Percentiles rank a stretch among this genome's conserved stretches.
Conservation (phyloP, 2,113 vertebrate genomes). For the Poeciliopsis occidentalis region DNA sequence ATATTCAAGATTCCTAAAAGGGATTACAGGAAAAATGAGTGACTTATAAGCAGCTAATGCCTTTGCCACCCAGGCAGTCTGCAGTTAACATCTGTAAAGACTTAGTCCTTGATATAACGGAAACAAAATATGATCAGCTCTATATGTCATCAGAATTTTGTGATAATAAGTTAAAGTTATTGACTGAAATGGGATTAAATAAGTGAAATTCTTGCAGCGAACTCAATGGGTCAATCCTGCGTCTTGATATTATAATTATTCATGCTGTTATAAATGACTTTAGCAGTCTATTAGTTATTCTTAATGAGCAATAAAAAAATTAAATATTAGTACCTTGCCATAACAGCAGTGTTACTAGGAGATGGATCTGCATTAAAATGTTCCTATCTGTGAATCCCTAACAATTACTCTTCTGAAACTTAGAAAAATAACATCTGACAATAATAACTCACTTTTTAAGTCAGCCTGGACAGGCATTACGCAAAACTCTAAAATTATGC, state of each 20-base stretch:
- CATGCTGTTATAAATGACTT: no score
- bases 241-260: background rate
- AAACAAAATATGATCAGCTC: background rate
- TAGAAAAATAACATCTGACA: no score
- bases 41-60: background rate
- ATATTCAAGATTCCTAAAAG: background rate
- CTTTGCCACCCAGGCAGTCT: background rate
- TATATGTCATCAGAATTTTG: background rate
- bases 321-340: no score
- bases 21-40: background rate
- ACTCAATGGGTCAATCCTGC: background rate
- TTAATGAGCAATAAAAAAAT: no score
- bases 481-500: no score
- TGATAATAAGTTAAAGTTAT: background rate
- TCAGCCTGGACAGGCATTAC: no score
- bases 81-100: background rate
- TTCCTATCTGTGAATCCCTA: no score
- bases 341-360: no score
- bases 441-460: no score
- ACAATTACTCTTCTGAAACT: no score
- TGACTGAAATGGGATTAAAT: background rate
- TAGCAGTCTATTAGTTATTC: no score
- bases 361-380: no score
- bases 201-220: background rate
- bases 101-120: background rate